These are phyloP conservation scores for Carollia perspicillata DNA, from an alignment of 2,113 vertebrate species.

Conservation along the genomic window DNA sequence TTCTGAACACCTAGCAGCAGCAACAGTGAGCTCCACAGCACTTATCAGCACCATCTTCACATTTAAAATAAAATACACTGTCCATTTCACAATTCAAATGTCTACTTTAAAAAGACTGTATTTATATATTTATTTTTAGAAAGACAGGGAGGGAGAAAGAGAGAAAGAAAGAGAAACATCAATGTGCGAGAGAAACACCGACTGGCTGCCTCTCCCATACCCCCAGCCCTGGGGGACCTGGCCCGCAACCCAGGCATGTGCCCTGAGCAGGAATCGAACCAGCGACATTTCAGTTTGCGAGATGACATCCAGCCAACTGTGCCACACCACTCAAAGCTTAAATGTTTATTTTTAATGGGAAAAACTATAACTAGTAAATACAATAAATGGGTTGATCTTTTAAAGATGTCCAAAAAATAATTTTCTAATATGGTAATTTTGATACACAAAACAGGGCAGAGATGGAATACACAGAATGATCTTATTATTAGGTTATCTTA, in stretches of 20 bases:
- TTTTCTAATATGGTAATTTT: background rate
- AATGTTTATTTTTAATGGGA: background rate
- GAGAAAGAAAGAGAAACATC: no score
- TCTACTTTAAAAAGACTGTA: background rate
- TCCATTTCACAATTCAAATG: background rate
- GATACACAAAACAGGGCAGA: background rate
- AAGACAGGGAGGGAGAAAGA: no score
- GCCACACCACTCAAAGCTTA: no score
- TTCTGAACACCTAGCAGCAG: background rate
- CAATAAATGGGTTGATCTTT: background rate
- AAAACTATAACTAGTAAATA: background rate
- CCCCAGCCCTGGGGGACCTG: no score
- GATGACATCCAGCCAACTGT: no score
- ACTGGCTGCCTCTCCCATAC: no score
- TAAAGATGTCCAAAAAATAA: background rate
- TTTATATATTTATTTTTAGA: no score
- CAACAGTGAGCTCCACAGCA: background rate
- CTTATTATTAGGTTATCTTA: background rate
- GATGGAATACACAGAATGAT: background rate
- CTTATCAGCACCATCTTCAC: background rate
- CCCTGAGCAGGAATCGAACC: no score
- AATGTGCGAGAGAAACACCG: no score
- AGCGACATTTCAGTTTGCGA: no score
- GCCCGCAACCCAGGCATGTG: no score
- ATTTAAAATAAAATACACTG: background rate